Evolutionary conservation across 2,797 vertebrate species (phyloP).

Genomic region (Cebuella pygmaea): DNA sequence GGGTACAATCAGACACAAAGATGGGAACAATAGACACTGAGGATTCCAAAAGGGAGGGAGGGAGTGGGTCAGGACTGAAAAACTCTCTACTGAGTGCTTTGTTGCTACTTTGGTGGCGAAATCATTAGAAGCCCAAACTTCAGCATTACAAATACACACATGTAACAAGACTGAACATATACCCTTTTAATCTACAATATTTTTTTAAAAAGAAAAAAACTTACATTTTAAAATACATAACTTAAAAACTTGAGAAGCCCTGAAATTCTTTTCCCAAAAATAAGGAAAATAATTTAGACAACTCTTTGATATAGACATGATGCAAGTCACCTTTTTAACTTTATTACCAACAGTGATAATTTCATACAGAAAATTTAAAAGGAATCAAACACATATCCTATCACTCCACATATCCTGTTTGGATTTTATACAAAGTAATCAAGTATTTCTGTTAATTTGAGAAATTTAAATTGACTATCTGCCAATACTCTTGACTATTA

Average conservation of each 20-base stretch:
- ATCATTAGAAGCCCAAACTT: background rate
- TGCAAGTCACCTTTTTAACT: background rate
- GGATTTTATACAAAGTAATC: constrained; percentile 2
- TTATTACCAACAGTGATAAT: background rate
- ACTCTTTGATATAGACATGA: background rate
- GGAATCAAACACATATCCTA: background rate
- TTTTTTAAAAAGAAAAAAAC: too few species aligned
- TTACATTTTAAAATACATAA: background rate
- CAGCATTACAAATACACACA: background rate
- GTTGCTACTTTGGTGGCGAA: background rate
- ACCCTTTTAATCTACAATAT: background rate
- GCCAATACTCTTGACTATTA: background rate
- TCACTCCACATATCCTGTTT: background rate
- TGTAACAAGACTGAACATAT: background rate
- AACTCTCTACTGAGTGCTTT: background rate
- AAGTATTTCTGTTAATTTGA: constrained; percentile 32
- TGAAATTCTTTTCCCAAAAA: constrained; percentile 2
- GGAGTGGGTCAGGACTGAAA: background rate
- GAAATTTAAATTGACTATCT: constrained; percentile 40
- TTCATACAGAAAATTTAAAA: constrained; percentile 18
- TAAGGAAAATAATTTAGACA: background rate
- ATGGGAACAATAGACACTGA: background rate
- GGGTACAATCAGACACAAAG: background rate
- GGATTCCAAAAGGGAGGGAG: background rate
- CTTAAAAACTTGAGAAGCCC: background rate